Conservation (phyloP, 2,113 vertebrate genomes). For the Pedionomus torquatus region DNA sequence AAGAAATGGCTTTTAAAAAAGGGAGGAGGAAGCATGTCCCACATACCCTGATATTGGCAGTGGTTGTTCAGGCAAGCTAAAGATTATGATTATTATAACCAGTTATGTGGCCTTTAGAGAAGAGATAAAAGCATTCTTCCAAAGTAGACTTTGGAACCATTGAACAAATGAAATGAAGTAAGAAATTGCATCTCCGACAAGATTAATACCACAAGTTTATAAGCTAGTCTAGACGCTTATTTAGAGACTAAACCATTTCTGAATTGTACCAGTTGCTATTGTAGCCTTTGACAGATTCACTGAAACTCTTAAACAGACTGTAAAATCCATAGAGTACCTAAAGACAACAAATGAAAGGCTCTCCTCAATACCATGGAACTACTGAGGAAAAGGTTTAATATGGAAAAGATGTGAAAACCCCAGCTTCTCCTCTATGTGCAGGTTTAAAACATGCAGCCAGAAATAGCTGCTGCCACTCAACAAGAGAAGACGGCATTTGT, state of each 20-base stretch:
- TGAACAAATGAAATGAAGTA: neutral
- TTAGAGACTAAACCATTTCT: conserved; percentile 5
- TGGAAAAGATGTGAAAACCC: conserved; percentile 47
- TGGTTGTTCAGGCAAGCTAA: neutral
- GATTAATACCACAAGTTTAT: conserved; percentile 10
- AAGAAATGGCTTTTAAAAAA: neutral
- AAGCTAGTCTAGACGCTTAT: conserved; percentile 16
- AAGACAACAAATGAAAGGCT: conserved; percentile 24
- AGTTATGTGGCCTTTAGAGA: neutral
- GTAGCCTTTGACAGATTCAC: neutral
- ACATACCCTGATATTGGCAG: neutral
- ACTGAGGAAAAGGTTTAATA: conserved; percentile 36
- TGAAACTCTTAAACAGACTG: conserved; percentile 27
- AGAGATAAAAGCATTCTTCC: neutral
- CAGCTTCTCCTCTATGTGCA: conserved; percentile 7
- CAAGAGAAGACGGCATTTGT: neutral
- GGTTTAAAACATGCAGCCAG: conserved; percentile 62
- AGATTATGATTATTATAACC: neutral
- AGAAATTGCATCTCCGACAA: neutral
- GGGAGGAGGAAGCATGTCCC: no score
- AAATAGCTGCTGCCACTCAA: conserved; percentile 48
- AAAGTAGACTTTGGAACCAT: neutral
- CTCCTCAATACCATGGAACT: conserved; percentile 13
- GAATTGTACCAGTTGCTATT: neutral
- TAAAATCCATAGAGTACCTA: conserved; percentile 30